phyloP scores from a whole-genome alignment of 64 coral and sea anemone species.

The Pachyseris speciosa region DNA sequence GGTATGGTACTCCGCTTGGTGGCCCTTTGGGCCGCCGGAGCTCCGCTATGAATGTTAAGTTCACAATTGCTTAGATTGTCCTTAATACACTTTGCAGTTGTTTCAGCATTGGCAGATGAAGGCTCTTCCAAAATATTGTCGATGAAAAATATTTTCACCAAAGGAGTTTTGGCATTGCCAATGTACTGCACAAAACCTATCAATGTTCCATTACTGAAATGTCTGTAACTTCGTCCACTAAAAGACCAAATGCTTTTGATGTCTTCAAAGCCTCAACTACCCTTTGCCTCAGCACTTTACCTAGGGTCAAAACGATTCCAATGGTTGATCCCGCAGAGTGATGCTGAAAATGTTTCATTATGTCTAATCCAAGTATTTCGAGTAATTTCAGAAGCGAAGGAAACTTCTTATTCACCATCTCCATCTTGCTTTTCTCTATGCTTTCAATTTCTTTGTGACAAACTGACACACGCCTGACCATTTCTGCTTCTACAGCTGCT shows the following conservation, averaged over 20 bases:
- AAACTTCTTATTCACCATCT: slow-evolving; percentile 67
- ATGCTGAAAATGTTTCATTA: slow-evolving; percentile 62
- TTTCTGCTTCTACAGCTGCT: slow-evolving; percentile 29
- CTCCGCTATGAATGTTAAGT: too few species aligned
- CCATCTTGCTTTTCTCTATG: slow-evolving; percentile 34
- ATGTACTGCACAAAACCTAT: slow-evolving; percentile 31
- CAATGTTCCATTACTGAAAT: slow-evolving; percentile 44
- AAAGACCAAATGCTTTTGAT: slow-evolving; percentile 37
- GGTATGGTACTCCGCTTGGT: too few species aligned
- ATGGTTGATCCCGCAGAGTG: slow-evolving; percentile 41
- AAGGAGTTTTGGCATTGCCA: not conserved
- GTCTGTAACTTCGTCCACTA: slow-evolving; percentile 30
- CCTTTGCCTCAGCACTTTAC: slow-evolving; percentile 10
- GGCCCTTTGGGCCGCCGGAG: too few species aligned
- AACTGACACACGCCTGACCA: slow-evolving; percentile 9
- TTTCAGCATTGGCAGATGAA: slow-evolving; percentile 45
- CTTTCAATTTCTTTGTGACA: slow-evolving; percentile 32
- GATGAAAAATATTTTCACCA: slow-evolving; percentile 17
- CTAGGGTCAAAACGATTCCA: slow-evolving; percentile 59
- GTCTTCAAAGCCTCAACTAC: not conserved
- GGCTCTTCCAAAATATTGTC: slow-evolving; percentile 24
- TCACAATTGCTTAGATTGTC: slow-evolving; percentile 33
- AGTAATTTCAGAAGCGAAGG: slow-evolving; percentile 3
- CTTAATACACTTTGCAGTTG: not conserved
- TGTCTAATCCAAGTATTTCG: slow-evolving; percentile 25